Conservation (phyloP, 1,140 invertebrate species). For the Bicyclus anynana region DNA sequence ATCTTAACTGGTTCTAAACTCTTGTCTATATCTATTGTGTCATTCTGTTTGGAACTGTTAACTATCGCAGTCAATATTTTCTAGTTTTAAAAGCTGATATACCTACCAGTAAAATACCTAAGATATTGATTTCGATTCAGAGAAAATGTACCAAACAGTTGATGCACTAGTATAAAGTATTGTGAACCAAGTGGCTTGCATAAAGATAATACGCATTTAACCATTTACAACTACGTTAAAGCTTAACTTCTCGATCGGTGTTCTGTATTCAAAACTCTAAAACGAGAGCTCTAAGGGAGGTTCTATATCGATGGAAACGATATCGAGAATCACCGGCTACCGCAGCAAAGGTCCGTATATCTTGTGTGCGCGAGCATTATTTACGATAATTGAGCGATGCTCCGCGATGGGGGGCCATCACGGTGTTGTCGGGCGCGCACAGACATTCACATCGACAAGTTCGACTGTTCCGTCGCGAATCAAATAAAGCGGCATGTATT, state of each 20-base stretch:
- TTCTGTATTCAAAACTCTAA: constrained; percentile 40
- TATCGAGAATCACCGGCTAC: constrained; percentile 63
- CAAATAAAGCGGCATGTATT: constrained; percentile 74
- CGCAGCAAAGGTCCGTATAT: constrained; percentile 65
- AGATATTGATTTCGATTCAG: constrained; percentile 40
- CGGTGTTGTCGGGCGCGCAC: constrained; percentile 65
- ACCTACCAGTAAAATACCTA: constrained; percentile 2
- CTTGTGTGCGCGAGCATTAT: constrained; percentile 75
- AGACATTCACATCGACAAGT: constrained; percentile 74
- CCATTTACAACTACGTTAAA: constrained; percentile 39
- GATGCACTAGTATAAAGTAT: constrained; percentile 67
- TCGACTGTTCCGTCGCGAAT: constrained; percentile 72
- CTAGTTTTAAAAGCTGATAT: neutral
- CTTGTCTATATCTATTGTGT: neutral
- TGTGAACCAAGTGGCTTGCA: constrained; percentile 72
- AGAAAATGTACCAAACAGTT: constrained; percentile 55
- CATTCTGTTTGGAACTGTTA: too few species aligned
- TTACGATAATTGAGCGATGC: constrained; percentile 77
- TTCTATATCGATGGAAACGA: constrained; percentile 35
- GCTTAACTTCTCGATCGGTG: constrained; percentile 38
- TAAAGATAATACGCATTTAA: constrained; percentile 75
- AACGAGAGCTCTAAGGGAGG: constrained; percentile 33
- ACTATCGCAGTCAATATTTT: neutral
- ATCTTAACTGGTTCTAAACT: neutral
- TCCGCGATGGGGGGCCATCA: constrained; percentile 74